Base-by-base conservation (phyloP, 2,113 vertebrate species). In the Oostethus manadensis region DNA sequence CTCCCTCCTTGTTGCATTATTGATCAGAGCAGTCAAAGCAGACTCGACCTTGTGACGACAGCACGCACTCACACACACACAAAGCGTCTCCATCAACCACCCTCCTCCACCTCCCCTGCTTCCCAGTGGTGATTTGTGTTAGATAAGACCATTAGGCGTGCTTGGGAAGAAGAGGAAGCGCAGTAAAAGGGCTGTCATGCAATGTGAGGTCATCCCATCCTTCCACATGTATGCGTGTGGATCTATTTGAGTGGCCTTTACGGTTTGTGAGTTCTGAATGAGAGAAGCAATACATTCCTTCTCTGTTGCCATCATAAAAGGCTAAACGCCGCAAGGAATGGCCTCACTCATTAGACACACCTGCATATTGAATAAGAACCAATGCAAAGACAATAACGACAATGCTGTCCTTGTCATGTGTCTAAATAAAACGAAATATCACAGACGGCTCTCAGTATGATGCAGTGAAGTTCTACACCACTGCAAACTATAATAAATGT, bases 1-100 rank as follows among this genome's bases (percentile, higher is more conserved):
- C 22, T 10, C 62, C 43, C 63, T 29, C 48, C 54, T 62, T 48
- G 20, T 59, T 79, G 68, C 77, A 81, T 82, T 84, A 78, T 84
- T 82, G 74, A 80, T 79, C 70, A 66, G 59, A 75, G 66, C 69
- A 45, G 64, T 60, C 68, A 51, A 66, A 72, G 72, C 63, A 77
- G 70, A 71, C 56, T 66, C 74, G 50, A 60, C 71, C 66, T 73
- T 17, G 57, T 74, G 60, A 68, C 42, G 26, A 33, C 48, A 50
- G 40, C 33, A 18, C 51, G 2, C 33, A n/a, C 53, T 1, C 51
- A 54, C 17, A 5, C 60, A 38, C 53, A 26, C 56, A 54, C 29
- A 35, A 1, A 68, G 21, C 10, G 54, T 47, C 56, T 55, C 18
- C 53, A 77, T 53, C 60, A 60, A 4, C 47, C 59, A 7, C 29